Percentiles rank a stretch among this genome's conserved stretches.
phyloP scores from a whole-genome alignment of 1,140 invertebrate genomes.

The Tetranychus cinnabarinus region DNA sequence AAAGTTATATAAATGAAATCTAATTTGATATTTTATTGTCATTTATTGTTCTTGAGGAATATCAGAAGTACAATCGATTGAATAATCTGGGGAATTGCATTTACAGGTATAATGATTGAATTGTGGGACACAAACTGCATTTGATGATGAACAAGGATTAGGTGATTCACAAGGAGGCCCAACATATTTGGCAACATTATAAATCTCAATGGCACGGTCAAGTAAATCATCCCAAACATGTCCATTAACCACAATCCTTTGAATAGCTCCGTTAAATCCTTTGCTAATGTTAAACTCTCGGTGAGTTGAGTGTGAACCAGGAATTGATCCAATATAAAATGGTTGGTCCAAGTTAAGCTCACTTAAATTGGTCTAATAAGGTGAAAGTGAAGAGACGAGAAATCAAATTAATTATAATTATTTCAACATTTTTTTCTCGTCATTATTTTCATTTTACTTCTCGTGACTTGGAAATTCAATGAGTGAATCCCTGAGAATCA shows the following conservation, averaged over 20 bases:
- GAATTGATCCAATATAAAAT: conserved; percentile 56
- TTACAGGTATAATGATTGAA: conserved; percentile 42
- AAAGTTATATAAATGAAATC: too few relatives aligned
- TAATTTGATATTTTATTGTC: too few relatives aligned
- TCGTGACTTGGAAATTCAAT: too few relatives aligned
- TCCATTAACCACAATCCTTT: conserved; percentile 58
- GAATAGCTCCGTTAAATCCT: conserved; percentile 55
- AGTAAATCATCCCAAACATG: conserved; percentile 28
- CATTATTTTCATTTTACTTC: too few relatives aligned
- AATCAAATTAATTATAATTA: too few relatives aligned
- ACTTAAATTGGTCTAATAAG: conserved; percentile 37
- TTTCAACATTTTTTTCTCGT: too few relatives aligned
- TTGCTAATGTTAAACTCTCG: conserved; percentile 39
- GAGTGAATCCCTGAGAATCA: too few relatives aligned
- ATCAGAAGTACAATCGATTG: too few relatives aligned
- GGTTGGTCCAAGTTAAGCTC: conserved; percentile 60
- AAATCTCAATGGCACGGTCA: conserved; percentile 18
- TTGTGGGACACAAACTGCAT: conserved; percentile 46
- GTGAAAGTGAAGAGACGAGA: too few relatives aligned
- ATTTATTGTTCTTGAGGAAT: too few relatives aligned
- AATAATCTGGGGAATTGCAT: background rate
- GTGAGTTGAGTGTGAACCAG: conserved; percentile 40
- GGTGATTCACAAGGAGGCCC: conserved; percentile 36
- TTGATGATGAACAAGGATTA: conserved; percentile 43
- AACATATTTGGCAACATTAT: conserved; percentile 33